Evolutionary conservation across 92 coral and sea anemone species (phyloP).

Genomic region (Pocillopora meandrina): DNA sequence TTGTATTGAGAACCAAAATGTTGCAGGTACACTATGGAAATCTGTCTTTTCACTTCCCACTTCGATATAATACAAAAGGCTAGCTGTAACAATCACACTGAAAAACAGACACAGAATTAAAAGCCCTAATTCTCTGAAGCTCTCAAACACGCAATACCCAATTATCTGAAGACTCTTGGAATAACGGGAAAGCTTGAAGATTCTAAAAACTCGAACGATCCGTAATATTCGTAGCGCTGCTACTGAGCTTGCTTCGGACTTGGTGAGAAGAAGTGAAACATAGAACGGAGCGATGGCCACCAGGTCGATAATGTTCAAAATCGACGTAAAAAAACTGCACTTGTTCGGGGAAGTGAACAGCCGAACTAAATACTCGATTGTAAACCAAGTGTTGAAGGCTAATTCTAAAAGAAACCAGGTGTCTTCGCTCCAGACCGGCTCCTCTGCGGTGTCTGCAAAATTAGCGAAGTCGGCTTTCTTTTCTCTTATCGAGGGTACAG

Average conservation of each 20-base stretch:
- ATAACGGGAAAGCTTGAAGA: constrained; percentile 95
- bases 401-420: constrained; percentile 81
- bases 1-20: constrained; percentile 96
- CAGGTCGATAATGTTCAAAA: constrained; percentile 73
- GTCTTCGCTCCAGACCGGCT: neutral
- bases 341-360: constrained; percentile 72
- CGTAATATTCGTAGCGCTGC: constrained; percentile 87
- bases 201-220: constrained; percentile 87
- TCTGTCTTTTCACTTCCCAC: constrained; percentile 57
- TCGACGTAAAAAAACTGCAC: constrained; percentile 53
- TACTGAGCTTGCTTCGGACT: constrained; percentile 59
- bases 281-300: constrained; percentile 80
- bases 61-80: constrained; percentile 83
- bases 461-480: constrained; percentile 22
- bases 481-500: constrained; percentile 53
- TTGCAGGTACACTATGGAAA: constrained; percentile 89
- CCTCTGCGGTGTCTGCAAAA: neutral
- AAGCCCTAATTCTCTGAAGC: constrained; percentile 86
- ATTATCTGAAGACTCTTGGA: constrained; percentile 91
- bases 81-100: constrained; percentile 79
- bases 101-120: constrained; percentile 82
- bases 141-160: constrained; percentile 89
- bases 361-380: constrained; percentile 71
- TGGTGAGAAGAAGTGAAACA: constrained; percentile 47
- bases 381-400: constrained; percentile 79